Evolutionary conservation across 1,140 invertebrate genomes (phyloP), one percentile per base, ranked within the genome.

Genomic region (Luehdorfia chinensis): DNA sequence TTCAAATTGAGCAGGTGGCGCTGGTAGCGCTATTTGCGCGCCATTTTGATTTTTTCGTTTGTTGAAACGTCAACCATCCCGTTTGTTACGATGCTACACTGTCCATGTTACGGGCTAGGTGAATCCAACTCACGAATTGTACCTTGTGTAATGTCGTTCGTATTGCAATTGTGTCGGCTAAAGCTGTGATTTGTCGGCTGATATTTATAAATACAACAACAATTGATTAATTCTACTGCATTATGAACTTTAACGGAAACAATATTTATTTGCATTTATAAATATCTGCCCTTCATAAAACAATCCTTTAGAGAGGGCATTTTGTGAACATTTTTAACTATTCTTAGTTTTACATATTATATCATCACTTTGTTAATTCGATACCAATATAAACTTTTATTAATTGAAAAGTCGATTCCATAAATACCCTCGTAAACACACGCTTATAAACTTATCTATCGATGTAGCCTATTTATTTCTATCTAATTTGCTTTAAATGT

Each of bases 81-180:
- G 66, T 78, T 77, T 76, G 74, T 60, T 73, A 51, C 78, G 74
- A 79, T 73, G 75, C 78, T 71, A 58, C 47, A 48, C 39, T 41
- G 8, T 41, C 23, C 27, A 50, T 54, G 23, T 50, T 43, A 54
- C 27, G 14, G 48, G 59, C 59, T 62, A 62, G 47, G 51, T 48
- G 34, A 32, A 18, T 41, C 14, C 41, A 43, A 48, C 6, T 32
- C 59, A 51, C 55, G 47, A 36, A 47, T 31, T 55, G 52, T 64
- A 34, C 9, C 43, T 47, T 48, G 21, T 41, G 36, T 41, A 25
- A 21, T 41, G 36, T 41, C 12, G 2, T 25, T 6, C 11, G 27
- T 43, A 11, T 30, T 43, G 27, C 27, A 12, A 30, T 43, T 28
- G 8, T 43, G 28, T 43, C 30, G 7, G 50, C 50, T 53, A 43